Evolutionary conservation across 2,888 invertebrate species (phyloP), one percentile per base, ranked within the genome.

Genomic region (Trichogramma dendrolimi): DNA sequence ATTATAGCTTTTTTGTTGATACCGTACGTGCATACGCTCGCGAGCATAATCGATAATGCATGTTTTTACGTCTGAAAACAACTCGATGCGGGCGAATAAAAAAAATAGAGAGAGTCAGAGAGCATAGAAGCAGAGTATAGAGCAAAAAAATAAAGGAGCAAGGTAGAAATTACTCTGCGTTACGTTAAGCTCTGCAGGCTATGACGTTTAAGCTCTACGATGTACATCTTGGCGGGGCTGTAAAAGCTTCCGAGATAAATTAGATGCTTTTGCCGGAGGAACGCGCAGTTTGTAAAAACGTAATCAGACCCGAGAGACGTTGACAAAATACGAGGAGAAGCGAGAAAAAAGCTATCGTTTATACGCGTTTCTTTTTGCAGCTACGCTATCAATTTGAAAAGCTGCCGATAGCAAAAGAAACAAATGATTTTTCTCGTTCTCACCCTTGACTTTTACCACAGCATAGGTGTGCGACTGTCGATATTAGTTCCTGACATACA

Each of bases 271-370:
- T 46, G 47, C 27, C 27, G 27, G 27, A 27, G 27, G 27, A 27
- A 27, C 39, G 6, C 61, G 58, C 55, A 50, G 63, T 39, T 58
- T 47, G 58, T 61, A 58, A 64, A 61, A 61, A 55, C 27, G 64
- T 60, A 60, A 64, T 61, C 64, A 61, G 61, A 58, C 52, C 55
- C 6, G 39, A 11, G 40, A 64, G 64, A 64, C 63, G 50, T 63
- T 63, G 63, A 60, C 63, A 63, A 63, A 63, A 63, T 58, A 59
- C 53, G 40, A 55, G 53, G 55, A 27, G 27, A 27, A 27, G 27
- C 49, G 51, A 46, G 57, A 57, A 60, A 60, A 47, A 40, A 39
- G 6, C n/a, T 7, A 7, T 11, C 11, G 6, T 6, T 14, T 11
- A 48, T 47, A 48, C 48, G 48, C n/a, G 48, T 4, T 48, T n/a